A percentile compares a stretch with the other conserved stretches of the same genome.
These are phyloP conservation scores for Phortica okadai DNA, from an alignment of 2,888 invertebrate genomes.

Conservation along the genomic window DNA sequence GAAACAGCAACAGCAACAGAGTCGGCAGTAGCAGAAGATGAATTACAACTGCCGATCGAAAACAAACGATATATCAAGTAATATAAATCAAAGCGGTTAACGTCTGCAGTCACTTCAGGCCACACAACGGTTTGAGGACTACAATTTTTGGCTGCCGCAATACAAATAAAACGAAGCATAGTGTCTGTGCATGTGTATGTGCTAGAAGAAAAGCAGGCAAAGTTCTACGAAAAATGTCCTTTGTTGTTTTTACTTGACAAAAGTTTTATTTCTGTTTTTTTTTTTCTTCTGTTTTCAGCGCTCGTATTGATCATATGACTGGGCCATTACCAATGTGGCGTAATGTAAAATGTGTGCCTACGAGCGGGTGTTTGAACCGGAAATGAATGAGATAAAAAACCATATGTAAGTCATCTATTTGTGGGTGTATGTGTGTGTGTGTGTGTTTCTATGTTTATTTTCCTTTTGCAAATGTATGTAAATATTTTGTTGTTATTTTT, in stretches of 20 bases:
- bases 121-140: background rate
- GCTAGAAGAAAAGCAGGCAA: no score
- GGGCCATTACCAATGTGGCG: background rate
- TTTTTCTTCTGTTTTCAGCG: background rate
- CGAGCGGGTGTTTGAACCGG: background rate
- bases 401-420: background rate
- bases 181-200: background rate
- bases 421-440: background rate
- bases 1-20: background rate
- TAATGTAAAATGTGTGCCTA: no score
- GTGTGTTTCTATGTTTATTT: background rate
- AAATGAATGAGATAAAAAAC: background rate
- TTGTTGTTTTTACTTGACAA: conserved; percentile 12
- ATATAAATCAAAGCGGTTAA: conserved; percentile 31
- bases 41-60: conserved; percentile 31
- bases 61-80: conserved; percentile 31
- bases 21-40: conserved; percentile 8
- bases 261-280: background rate
- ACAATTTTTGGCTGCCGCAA: background rate
- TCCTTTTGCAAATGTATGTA: conserved; percentile 5
- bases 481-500: background rate
- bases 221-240: no score
- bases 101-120: conserved; percentile 5
- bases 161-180: background rate
- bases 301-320: no score